phyloP scores from a whole-genome alignment of 2,113 vertebrate species.

The Elaphurus davidianus region DNA sequence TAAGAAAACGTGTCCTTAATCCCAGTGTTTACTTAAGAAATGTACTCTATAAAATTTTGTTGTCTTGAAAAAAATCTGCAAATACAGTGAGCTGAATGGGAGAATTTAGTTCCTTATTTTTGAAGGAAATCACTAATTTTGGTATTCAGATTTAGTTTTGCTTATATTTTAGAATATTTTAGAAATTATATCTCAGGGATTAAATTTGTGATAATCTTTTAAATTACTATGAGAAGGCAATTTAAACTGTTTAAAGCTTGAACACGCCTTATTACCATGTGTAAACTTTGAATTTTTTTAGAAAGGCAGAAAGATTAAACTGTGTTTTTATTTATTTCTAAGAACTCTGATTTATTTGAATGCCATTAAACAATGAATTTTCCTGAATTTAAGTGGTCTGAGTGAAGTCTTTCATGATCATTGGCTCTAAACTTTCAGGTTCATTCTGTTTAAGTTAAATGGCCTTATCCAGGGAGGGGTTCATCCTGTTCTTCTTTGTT shows the following conservation, averaged over 20 bases:
- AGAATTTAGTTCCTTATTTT: background rate
- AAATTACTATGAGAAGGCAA: background rate
- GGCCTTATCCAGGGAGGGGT: background rate
- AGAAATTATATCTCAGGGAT: conserved; percentile 24
- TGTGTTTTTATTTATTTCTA: background rate
- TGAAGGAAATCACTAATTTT: conserved; percentile 10
- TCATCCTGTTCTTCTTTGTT: background rate
- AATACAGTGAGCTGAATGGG: background rate
- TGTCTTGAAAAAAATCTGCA: background rate
- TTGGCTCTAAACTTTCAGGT: background rate
- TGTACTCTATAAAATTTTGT: background rate
- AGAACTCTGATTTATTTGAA: background rate
- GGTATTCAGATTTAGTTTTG: conserved; percentile 15
- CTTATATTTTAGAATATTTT: conserved; percentile 7
- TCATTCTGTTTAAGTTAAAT: conserved; percentile 18
- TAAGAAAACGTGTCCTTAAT: background rate
- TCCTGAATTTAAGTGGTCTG: background rate
- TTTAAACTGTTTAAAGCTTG: background rate
- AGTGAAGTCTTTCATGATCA: background rate
- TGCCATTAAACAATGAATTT: conserved; percentile 18
- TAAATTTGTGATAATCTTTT: conserved; percentile 3
- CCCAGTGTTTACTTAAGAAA: background rate
- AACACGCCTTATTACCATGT: background rate
- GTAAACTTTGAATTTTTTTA: background rate
- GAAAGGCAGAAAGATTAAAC: background rate